Evolutionary conservation across 2,888 invertebrate species (phyloP), one percentile per base, ranked within the genome.

Genomic region (Spisula solida): DNA sequence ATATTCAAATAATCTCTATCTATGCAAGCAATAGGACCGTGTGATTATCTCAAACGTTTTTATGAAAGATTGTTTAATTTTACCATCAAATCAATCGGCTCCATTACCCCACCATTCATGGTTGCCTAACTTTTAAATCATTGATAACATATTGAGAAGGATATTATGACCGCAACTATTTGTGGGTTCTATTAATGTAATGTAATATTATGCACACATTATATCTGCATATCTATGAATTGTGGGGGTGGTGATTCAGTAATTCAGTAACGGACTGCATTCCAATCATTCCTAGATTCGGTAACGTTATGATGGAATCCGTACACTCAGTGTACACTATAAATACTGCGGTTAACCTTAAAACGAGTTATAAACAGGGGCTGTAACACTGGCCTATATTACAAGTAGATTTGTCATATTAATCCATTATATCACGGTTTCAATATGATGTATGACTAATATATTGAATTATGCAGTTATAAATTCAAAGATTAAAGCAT

Each of bases 371-470:
- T 41, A 41, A 41, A 41, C 8, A 8, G 41, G 41, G 41, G 41
- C 4, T 41, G 41, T 75, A 75, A 75, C 31, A 75, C 75, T 75
- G 75, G 75, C 75, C 75, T 75, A 75, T 25, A 75, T 41, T 41
- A 41, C 41, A 41, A 41, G 41, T 41, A 41, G 41, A 41, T 75
- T 75, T 75, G 31, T 8, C 41, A 75, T 34, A 16, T 75, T 75
- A 31, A 75, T 75, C 25, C 25, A 75, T 10, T 14, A n/a, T 70
- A 18, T 29, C 14, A 14, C 75, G 18, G 34, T 34, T 16, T 34
- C 18, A 34, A 75, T 34, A n/a, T 66, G 12, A 31, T 25, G 25
- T 18, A 75, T 75, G 75, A 75, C 75, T 75, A 29, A 75, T 51
- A 51, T 16, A 8, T 51, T n/a, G 8, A 41, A 41, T 41, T 41